Base-by-base conservation (phyloP, 2,888 invertebrate genomes). In the Elgonia sp. region DNA sequence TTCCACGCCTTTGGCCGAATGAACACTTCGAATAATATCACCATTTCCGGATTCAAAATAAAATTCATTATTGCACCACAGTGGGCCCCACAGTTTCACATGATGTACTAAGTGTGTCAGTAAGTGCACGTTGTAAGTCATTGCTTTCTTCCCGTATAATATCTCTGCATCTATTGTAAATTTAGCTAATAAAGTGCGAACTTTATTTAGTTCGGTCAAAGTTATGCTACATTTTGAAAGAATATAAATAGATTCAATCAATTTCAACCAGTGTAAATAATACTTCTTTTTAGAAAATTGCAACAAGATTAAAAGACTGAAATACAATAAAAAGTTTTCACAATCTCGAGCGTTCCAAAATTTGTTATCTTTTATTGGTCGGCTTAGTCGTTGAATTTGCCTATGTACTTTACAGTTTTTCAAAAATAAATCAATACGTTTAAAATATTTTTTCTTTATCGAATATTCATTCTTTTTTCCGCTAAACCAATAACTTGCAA, bases 331-430 rank as follows among this genome's bases (percentile, higher is more conserved):
- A 46, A 67, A 67, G 21, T 67, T 67, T 46, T 67, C 20, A 18
- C 67, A 67, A 18, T 67, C 67, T 20, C 67, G 67, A 10, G 67
- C 67, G 16, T 46, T 67, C 67, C 67, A 67, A 20, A 67, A 67
- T 46, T 42, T 67, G 12, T 7, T n/a, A 46, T 67, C 67, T 10
- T 46, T 46, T 20, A 67, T 46, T 9, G 67, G 46, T 67, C 67
- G 42, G 20, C 20, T 46, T 20, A 42, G 18, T 42, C 67, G 10
- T 20, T 67, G 42, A 42, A 67, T 46, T 67, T 42, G 20, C 5
- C 46, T 67, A n/a, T 67, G 67, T 7, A 67, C 67, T 42, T 67
- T 67, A 7, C 42, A 20, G 1, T 67, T 10, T 42, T 46, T 67
- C 16, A 67, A 67, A n/a, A 42, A 46, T 18, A 67, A 67, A 46